Evolutionary conservation across 2,888 invertebrate species (phyloP), one percentile per base, ranked within the genome.

Genomic region (Lithophane leautieri): DNA sequence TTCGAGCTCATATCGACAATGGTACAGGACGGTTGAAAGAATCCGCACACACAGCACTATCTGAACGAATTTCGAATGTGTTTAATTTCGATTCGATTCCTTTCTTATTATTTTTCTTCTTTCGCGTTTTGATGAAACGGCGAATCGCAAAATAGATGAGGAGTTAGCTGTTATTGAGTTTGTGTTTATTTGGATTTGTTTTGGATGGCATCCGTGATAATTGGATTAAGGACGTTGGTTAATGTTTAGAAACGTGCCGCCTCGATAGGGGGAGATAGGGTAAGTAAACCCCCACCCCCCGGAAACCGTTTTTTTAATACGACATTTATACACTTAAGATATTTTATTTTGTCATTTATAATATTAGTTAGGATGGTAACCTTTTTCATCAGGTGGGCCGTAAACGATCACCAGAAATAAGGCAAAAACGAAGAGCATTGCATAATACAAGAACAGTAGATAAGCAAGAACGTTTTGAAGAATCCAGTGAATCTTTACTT

Each of bases 1-100:
- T 80, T 73, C 54, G 58, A 73, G 69, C 83, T 81, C 71, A 87
- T 82, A 85, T 73, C 76, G 71, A 83, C 86, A 83, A 87, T 87
- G 78, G 68, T 63, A 77, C 70, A 62, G 72, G 70, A 70, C 63
- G 83, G 86, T 83, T 76, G 67, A 81, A 86, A 79, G 86, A 79
- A 78, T 66, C 42, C 62, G 74, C 88, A n/a, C 58, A 47, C 69
- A 58, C 68, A 83, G 88, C 88, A 79, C 81, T 81, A 76, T 77
- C 75, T 61, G 79, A 76, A 70, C 77, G 86, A 76, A 85, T 87
- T 86, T 70, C 79, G 61, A 79, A 72, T 83, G 84, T 83, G 86
- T 86, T 86, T 86, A 86, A 86, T 86, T 87, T 81, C 81, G 78
- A 78, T 81, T 87, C 88, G 73, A 83, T 86, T 85, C 79, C 66